Conservation (phyloP, 2,113 vertebrate genomes). For the Thomomys bottae region DNA sequence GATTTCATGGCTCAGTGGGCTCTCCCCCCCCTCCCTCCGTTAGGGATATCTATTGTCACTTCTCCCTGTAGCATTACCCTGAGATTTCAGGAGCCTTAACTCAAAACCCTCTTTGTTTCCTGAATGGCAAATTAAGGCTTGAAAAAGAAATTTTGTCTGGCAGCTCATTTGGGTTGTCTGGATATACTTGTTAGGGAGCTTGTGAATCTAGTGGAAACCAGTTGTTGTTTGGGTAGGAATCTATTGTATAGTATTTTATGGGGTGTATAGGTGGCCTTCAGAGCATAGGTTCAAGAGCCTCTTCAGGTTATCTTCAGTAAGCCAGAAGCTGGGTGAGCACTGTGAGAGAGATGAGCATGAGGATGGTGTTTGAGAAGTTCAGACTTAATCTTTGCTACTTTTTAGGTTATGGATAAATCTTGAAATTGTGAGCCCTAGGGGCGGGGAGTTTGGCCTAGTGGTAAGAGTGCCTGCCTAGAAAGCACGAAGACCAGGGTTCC, state of each 20-base stretch:
- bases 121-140: background rate
- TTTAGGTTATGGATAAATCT: background rate
- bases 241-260: accelerated
- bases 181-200: accelerated
- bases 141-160: background rate
- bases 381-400: background rate
- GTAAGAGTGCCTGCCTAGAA: too few species aligned
- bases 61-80: background rate
- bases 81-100: background rate
- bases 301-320: background rate
- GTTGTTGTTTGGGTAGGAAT: background rate
- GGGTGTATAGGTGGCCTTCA: background rate
- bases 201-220: too few species aligned
- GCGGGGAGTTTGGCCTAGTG: too few species aligned
- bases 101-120: background rate
- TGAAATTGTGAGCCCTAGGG: too few species aligned
- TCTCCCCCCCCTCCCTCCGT: too few species aligned
- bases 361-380: background rate
- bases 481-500: too few species aligned
- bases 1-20: conserved; percentile 2
- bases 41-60: accelerated
- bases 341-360: background rate
- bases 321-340: background rate
- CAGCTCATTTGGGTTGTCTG: background rate
- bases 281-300: background rate